Conservation (phyloP, 2,797 vertebrate species). For the Myotis vivesi region DNA sequence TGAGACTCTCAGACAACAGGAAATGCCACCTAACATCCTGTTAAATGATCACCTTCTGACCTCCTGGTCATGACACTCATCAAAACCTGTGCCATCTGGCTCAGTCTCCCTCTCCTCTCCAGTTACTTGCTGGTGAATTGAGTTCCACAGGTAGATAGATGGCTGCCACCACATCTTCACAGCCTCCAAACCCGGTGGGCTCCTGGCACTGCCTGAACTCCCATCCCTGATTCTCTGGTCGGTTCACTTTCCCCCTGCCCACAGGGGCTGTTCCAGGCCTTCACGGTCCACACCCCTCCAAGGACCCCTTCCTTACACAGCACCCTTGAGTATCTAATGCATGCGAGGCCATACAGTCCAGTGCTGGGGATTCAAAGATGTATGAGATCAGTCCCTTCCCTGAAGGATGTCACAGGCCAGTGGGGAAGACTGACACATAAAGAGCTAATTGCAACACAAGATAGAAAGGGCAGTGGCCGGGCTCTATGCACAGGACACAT, state of each 20-base stretch:
- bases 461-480: background rate
- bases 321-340: background rate
- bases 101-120: background rate
- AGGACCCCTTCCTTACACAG: background rate
- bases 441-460: background rate
- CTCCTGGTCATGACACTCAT: background rate
- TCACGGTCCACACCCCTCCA: background rate
- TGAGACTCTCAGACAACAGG: background rate
- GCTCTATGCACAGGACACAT: background rate
- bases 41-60: background rate
- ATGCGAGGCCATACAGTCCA: background rate
- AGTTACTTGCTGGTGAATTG: background rate
- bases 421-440: background rate
- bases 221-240: background rate
- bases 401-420: background rate
- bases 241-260: background rate
- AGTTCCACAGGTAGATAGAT: background rate
- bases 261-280: background rate
- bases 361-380: background rate
- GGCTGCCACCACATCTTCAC: background rate
- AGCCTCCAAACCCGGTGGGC: no score
- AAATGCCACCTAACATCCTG: conserved; percentile 5
- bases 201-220: background rate
- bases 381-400: background rate
- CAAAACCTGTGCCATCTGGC: background rate